Evolutionary conservation across 2,113 vertebrate genomes (phyloP), one percentile per base, ranked within the genome.

Genomic region (Piprites chloris): DNA sequence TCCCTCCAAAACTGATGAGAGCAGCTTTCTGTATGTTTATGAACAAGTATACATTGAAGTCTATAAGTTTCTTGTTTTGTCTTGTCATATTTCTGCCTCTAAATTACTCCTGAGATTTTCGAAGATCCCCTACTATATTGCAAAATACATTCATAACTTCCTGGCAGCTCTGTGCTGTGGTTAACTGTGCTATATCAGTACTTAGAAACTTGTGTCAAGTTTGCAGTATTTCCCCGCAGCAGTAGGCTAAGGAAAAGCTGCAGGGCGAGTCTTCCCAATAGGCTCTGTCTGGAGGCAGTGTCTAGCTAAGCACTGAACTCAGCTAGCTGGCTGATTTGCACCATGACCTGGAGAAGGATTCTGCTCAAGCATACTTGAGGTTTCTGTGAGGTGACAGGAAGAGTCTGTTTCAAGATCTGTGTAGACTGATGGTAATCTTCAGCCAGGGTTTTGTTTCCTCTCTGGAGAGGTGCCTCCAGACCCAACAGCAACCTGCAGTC

Each of bases 231-330:
- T 81, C 21, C 39, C 20, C 3, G 0, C 24, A 53, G 9, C 9
- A 67, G 32, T n/a, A 63, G 71, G 21, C 23, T 52, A 62, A 62
- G 12, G 69, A 33, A 39, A 52, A 22, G 47, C 24, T 17, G 15
- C 26, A 22, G 50, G 26, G 11, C 3, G 5, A 20, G 6, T 30
- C 19, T 61, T 20, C 27, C 11, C 0, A 0, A 13, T 30, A 21
- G 16, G 12, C 41, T 76, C 27, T 53, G 37, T 32, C 32, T 41
- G 41, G 52, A 30, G 18, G 37, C n/a, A 23, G 13, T 21, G 53
- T 24, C 27, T 66, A n/a, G 27, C 27, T 9, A 12, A 21, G 19
- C 10, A 12, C 4, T 59, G 18, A 44, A 18, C 41, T 17, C 56
- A n/a, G n/a, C n/a, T n/a, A n/a, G 35, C 24, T 81, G 53, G 18